Base-by-base conservation (phyloP, 2,888 invertebrate species). In the Nephrotoma guestfalica region DNA sequence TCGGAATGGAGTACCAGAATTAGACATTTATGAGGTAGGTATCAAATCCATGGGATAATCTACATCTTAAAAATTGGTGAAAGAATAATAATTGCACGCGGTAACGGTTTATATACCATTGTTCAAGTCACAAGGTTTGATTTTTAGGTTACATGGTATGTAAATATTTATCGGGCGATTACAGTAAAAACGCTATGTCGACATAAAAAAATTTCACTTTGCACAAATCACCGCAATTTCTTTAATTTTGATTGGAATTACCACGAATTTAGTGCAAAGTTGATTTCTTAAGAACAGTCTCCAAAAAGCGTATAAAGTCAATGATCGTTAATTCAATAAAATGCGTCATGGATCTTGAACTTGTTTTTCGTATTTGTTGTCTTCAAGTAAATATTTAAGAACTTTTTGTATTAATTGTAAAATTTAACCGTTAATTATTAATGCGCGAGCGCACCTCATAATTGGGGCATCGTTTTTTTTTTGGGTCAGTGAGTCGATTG, bases 1-100 rank as follows among this genome's bases (percentile, higher is more conserved):
- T 89, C 94, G 94, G 87, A 92, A 94, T 87, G 97, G 97, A 88
- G 94, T 96, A 88, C 95, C 95, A 0, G 96, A 96, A 90, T 91
- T 96, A 57, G 95, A 94, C 84, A 93, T 95, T 85, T 93, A 93
- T 89, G 94, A 95, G 92, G 94, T 94, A 90, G 88, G 86, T 84
- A 30, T 30, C 30, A 30, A 30, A 40, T 40, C 40, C 6, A 11
- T 86, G 4, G 41, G 9, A 6, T 42, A 40, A 47, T 47, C 13
- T 30, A 30, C 30, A 30, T 30, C 30, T 30, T 30, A 1, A 30
- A 30, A 30, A 30, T 30, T 30, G 30, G 30, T 30, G 30, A 30
- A 6, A 43, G 51, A 15, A 15, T 71, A 9, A 71, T 30, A 18
- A 57, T 6, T 42, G 42, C n/a, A n/a, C n/a, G 13, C 1, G 9